Conservation (phyloP, 2,888 invertebrate species). For the Thymelicus acteon region DNA sequence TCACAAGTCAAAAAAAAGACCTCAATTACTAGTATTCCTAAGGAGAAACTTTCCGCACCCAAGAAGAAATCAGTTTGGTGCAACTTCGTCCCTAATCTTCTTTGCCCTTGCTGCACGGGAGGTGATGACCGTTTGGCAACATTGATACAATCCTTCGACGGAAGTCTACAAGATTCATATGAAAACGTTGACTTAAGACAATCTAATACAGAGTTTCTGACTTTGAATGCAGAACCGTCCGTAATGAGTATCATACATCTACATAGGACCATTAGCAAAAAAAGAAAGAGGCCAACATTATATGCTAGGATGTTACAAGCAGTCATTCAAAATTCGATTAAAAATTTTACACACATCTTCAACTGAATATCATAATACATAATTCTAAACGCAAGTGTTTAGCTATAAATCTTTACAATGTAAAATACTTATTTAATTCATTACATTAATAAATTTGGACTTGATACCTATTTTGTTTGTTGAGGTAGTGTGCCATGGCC, state of each 20-base stretch:
- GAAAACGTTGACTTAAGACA: constrained; percentile 62
- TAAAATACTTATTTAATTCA: too few species aligned
- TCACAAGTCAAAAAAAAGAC: constrained; percentile 47
- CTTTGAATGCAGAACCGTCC: constrained; percentile 59
- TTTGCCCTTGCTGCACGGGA: constrained; percentile 70
- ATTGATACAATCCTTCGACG: constrained; percentile 44
- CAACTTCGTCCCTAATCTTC: constrained; percentile 53
- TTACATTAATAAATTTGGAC: too few species aligned
- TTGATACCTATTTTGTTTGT: too few species aligned
- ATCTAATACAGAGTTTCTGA: constrained; percentile 49
- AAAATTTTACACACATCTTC: constrained; percentile 49
- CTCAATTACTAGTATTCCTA: constrained; percentile 50
- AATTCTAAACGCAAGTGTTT: background rate
- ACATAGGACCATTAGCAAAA: constrained; percentile 52
- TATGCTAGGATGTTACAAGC: constrained; percentile 55
- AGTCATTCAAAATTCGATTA: constrained; percentile 58
- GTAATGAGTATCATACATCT: constrained; percentile 64
- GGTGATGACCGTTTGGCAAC: constrained; percentile 49
- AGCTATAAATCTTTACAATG: too few species aligned
- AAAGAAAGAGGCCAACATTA: constrained; percentile 48
- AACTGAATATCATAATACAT: constrained; percentile 1
- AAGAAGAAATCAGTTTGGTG: constrained; percentile 46
- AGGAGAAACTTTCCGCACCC: constrained; percentile 25
- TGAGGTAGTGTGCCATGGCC: too few species aligned
- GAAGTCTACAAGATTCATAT: constrained; percentile 56